Base-by-base conservation (phyloP, 2,888 invertebrate species). In the Timema podura region DNA sequence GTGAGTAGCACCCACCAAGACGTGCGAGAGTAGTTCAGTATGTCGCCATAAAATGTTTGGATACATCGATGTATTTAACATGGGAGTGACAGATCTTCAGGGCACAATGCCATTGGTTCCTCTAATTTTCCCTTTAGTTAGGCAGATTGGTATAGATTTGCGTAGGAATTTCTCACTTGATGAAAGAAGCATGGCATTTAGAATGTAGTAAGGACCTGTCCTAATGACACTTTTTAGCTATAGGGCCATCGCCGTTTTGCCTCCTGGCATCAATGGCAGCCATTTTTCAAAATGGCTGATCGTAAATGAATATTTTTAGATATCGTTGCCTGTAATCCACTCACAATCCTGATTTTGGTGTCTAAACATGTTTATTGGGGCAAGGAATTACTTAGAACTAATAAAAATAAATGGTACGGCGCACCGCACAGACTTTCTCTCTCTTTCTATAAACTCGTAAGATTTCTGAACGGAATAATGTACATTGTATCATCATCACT, bases 181-280 rank as follows among this genome's bases (percentile, higher is more conserved):
- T 54, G n/a, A 54, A 15, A 54, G 16, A 54, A 54, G 54, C 54
- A 5, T 54, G 54, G 2, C 6, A 54, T 54, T 54, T 54, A 11
- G 7, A 54, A 54, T 16, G 16, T 13, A 10, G 54, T 16, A 54
- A 54, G 13, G n/a, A 13, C 54, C 1, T 54, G 54, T 54, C 54
- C 54, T 8, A 54, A 54, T 13, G n/a, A 11, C 8, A 8, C 7
- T 54, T 54, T 54, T 13, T 15, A 11, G 9, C 54, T 54, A 54
- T 54, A 54, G 54, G 54, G 6, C 54, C 54, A 54, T 54, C 13
- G 54, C n/a, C 54, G 16, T 54, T 54, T 54, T 54, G 54, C n/a
- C 54, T 54, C 54, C 54, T 54, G 9, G 54, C 54, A 13, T 54
- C 10, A 11, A 54, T 54, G 11, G 6, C 54, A 13, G 54, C 54